Evolutionary conservation across 2,113 vertebrate species (phyloP).

Genomic region (Arizona elegans): DNA sequence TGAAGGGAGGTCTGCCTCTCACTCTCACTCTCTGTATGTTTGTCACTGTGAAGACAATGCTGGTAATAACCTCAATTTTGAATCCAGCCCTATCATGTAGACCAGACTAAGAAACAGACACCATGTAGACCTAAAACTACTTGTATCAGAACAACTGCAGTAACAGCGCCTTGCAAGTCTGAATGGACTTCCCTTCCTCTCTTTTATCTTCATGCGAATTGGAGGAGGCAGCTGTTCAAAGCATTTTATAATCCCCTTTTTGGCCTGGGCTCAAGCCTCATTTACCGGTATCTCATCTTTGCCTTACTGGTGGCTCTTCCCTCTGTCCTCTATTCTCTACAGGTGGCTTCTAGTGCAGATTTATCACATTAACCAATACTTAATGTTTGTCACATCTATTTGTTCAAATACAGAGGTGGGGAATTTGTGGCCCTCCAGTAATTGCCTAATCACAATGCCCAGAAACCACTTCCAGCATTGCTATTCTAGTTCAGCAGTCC

Average conservation of each 20-base stretch:
- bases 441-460: neutral
- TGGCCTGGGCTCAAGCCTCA: neutral
- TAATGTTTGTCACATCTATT: neutral
- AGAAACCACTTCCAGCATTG: neutral
- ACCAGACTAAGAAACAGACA: neutral
- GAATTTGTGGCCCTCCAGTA: neutral
- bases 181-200: neutral
- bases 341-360: neutral
- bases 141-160: neutral
- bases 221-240: neutral
- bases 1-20: neutral
- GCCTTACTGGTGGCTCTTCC: neutral
- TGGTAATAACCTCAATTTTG: neutral
- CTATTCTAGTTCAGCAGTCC: neutral
- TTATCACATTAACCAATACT: neutral
- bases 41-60: neutral
- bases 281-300: neutral
- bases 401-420: neutral
- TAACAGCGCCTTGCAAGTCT: neutral
- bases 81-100: neutral
- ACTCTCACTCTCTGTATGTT: neutral
- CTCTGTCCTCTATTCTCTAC: neutral
- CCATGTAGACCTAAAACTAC: neutral
- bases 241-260: neutral
- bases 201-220: neutral